phyloP scores from a whole-genome alignment of 2,797 vertebrate species.

The Pagetopsis macropterus region DNA sequence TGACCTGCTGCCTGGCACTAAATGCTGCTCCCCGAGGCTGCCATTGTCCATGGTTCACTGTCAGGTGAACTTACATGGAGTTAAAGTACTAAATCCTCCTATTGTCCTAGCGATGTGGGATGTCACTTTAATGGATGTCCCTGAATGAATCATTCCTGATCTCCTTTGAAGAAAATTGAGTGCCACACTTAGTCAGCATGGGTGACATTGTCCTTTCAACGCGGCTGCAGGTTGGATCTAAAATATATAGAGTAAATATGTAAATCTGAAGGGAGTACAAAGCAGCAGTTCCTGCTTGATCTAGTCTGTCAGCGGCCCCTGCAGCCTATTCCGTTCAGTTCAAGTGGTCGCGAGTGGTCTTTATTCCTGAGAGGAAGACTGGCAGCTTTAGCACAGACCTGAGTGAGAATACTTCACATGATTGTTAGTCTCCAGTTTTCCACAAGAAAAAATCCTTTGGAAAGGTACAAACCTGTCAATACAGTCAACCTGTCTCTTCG shows the following conservation, averaged over 20 bases:
- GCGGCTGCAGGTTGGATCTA: conserved; percentile 31
- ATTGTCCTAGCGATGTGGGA: conserved; percentile 45
- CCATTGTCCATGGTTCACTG: conserved; percentile 51
- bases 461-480: conserved; percentile 67
- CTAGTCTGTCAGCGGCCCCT: conserved; percentile 26
- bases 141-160: conserved; percentile 56
- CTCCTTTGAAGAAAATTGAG: conserved; percentile 57
- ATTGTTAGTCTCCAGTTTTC: conserved; percentile 51
- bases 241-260: conserved; percentile 53
- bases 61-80: conserved; percentile 44
- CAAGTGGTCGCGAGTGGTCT: conserved; percentile 49
- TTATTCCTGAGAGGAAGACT: conserved; percentile 53
- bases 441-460: conserved; percentile 50
- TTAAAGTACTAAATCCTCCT: conserved; percentile 59
- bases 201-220: conserved; percentile 56
- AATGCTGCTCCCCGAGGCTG: conserved; percentile 36
- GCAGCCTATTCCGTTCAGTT: conserved; percentile 5
- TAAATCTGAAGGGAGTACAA: conserved; percentile 34
- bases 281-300: conserved; percentile 19
- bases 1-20: conserved; percentile 44
- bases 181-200: conserved; percentile 34
- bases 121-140: conserved; percentile 60
- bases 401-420: conserved; percentile 25
- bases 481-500: conserved; percentile 59
- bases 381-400: conserved; percentile 50